Percentiles rank a stretch among this genome's conserved stretches.
These are phyloP conservation scores for Ameiurus melas DNA, from an alignment of 2,113 vertebrate genomes.

Conservation along the genomic window DNA sequence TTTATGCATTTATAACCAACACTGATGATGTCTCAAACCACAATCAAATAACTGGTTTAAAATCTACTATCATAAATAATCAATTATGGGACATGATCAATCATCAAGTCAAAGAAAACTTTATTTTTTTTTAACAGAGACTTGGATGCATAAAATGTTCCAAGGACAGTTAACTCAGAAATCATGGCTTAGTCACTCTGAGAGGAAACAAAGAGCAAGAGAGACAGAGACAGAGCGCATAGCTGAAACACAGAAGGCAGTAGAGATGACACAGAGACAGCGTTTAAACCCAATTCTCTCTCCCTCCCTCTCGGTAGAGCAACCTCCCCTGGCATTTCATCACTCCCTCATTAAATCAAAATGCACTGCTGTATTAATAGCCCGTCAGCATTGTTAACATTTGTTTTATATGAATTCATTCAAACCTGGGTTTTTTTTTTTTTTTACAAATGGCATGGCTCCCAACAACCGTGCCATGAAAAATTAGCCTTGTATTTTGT, in stretches of 20 bases:
- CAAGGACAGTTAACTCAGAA: not conserved
- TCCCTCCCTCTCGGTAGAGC: slow-evolving; percentile 34
- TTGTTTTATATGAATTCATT: slow-evolving; percentile 73
- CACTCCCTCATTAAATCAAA: slow-evolving; percentile 66
- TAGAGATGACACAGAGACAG: slow-evolving; percentile 43
- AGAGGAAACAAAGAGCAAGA: too few species aligned
- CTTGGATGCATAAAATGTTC: not conserved
- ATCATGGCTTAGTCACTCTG: not conserved
- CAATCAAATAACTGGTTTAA: not conserved
- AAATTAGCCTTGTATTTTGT: slow-evolving; percentile 61
- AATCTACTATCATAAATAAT: not conserved
- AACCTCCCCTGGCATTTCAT: slow-evolving; percentile 46
- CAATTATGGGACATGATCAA: not conserved
- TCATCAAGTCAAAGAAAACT: not conserved
- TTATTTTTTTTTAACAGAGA: not conserved
- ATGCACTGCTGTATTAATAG: slow-evolving; percentile 69
- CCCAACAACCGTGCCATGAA: slow-evolving; percentile 60
- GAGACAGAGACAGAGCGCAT: not conserved
- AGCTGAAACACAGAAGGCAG: not conserved
- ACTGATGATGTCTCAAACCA: not conserved
- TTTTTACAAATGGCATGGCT: slow-evolving; percentile 70
- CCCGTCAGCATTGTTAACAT: slow-evolving; percentile 69
- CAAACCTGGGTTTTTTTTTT: slow-evolving; percentile 62
- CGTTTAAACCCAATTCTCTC: slow-evolving; percentile 46
- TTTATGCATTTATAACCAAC: not conserved